Base-by-base conservation (phyloP, 2,113 vertebrate genomes). In the Oreochromis aureus region DNA sequence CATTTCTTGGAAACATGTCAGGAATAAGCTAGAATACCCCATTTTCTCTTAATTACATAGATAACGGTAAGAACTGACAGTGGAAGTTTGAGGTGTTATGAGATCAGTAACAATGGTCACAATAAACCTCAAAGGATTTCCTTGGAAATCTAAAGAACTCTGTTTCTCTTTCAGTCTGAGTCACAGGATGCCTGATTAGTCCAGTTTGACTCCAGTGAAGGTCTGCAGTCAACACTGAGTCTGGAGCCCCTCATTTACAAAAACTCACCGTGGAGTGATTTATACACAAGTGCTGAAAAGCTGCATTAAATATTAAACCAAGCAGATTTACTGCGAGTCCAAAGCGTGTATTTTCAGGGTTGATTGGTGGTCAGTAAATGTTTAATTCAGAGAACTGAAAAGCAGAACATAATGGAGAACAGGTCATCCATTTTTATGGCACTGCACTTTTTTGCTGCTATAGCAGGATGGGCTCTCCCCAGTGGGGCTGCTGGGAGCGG, bases 401-500 rank as follows among this genome's bases (percentile, higher is more conserved):
- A 83, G 22, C 61, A 39, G 84, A 76, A 34, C 87, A 88, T 81
- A 86, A 89, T 84, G 82, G 85, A 88, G 92, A 86, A 71, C 88
- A 82, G 89, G 91, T 92, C 91, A 87, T 86, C 88, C 84, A 58
- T 91, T 93, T 91, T 90, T 85, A 83, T 88, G 44, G 83, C 51
- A 71, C 63, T 59, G 55, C 41, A 48, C 71, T 90, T 89, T 89
- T 87, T 71, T 83, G 82, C 87, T 83, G 87, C 85, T 78, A 61
- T 76, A 89, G 87, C 90, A 87, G 90, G 91, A 90, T 56, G 87
- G 87, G 80, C 59, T 90, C 66, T 80, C 34, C 89, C 88, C 91
- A 79, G 89, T 48, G 91, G 92, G 92, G 71, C 89, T 89, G 87
- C 92, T 92, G 85, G 84, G 90, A 94, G 94, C 66, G 3, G 82